Evolutionary conservation across 2,113 vertebrate species (phyloP).

Genomic region (Aramus guarauna): DNA sequence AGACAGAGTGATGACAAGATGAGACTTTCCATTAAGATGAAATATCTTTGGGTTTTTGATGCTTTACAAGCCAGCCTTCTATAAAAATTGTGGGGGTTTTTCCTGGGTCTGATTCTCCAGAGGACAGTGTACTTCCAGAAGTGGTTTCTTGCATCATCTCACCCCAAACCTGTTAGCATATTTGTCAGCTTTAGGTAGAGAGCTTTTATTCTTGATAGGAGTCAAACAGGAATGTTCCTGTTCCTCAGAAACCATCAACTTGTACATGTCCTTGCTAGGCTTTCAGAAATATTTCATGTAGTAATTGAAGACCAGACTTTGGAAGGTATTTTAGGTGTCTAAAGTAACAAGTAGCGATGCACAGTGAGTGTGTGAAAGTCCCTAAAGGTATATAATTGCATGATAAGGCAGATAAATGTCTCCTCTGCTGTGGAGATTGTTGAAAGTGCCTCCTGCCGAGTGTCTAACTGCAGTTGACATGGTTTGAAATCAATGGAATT

Average conservation of each 20-base stretch:
- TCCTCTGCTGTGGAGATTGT: neutral
- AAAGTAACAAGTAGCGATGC: neutral
- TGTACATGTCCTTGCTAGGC: neutral
- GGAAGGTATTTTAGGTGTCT: neutral
- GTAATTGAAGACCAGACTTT: neutral
- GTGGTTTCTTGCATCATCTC: neutral
- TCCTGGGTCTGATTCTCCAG: neutral
- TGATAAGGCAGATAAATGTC: neutral
- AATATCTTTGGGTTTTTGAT: neutral
- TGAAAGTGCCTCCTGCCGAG: neutral
- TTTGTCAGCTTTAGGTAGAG: neutral
- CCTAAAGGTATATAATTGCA: neutral
- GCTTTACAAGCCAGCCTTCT: neutral
- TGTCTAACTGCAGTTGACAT: neutral
- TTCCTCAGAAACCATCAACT: accelerated
- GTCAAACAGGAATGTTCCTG: neutral
- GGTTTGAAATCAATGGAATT: neutral
- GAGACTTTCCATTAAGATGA: neutral
- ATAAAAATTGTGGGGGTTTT: accelerated
- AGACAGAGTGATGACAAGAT: neutral
- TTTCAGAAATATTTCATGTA: neutral
- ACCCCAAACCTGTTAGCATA: neutral
- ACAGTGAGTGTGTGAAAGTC: neutral
- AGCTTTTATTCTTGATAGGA: neutral
- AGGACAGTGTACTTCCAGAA: neutral